A percentile compares a stretch with the other conserved stretches of the same genome.
Evolutionary conservation across 2,888 invertebrate species (phyloP).

Genomic region (Mermis nigrescens): DNA sequence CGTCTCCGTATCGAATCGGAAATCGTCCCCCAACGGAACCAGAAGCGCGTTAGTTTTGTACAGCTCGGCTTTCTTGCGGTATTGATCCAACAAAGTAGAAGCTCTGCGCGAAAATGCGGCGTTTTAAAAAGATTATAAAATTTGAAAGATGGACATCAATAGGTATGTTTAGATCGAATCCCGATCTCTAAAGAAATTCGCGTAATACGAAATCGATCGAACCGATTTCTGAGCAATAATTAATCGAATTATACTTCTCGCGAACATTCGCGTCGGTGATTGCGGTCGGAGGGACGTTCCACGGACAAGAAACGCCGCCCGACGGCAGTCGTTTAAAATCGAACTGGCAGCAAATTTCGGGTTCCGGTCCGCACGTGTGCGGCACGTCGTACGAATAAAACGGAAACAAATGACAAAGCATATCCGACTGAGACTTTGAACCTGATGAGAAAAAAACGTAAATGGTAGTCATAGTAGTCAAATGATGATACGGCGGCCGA

Average conservation of each 20-base stretch:
- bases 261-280: conserved; percentile 66
- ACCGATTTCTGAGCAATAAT: too few relatives aligned
- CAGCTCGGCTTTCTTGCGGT: conserved; percentile 74
- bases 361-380: conserved; percentile 95
- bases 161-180: too few relatives aligned
- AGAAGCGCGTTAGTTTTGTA: conserved; percentile 64
- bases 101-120: conserved; percentile 46
- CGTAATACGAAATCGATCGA: too few relatives aligned
- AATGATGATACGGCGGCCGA: too few relatives aligned
- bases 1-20: conserved; percentile 56
- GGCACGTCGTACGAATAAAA: conserved; percentile 96
- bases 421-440: too few relatives aligned
- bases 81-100: conserved; percentile 62
- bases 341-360: conserved; percentile 83
- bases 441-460: too few relatives aligned
- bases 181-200: neutral
- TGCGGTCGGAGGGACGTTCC: conserved; percentile 61
- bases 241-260: conserved; percentile 45
- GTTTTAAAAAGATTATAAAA: neutral
- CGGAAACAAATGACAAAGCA: conserved; percentile 93
- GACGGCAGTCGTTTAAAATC: conserved; percentile 78
- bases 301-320: conserved; percentile 61
- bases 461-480: too few relatives aligned
- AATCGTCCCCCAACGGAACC: conserved; percentile 77
- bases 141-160: conserved; percentile 5